Conservation (phyloP, 2,113 vertebrate species). For the Etheostoma spectabile region DNA sequence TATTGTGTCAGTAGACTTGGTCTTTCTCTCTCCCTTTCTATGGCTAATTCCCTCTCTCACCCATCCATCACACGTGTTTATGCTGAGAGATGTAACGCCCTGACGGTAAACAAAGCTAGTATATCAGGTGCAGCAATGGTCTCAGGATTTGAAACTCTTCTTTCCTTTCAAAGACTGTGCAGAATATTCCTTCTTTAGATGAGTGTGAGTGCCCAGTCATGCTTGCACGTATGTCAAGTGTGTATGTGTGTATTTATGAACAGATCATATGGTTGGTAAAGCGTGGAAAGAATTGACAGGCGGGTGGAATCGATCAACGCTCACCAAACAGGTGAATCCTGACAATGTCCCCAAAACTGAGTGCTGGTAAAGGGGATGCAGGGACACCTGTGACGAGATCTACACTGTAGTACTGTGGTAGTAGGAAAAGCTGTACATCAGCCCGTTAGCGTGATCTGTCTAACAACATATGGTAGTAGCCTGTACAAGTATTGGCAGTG, state of each 20-base stretch:
- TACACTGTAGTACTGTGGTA: neutral
- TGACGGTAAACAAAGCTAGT: conserved; percentile 32
- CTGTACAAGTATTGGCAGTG: no score
- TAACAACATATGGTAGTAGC: no score
- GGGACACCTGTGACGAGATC: conserved; percentile 21
- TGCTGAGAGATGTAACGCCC: neutral
- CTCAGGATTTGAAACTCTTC: conserved; percentile 6
- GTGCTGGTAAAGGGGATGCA: conserved; percentile 4
- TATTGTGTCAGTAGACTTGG: no score
- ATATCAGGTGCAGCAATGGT: conserved; percentile 9
- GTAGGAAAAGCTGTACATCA: neutral
- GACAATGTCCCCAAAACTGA: conserved; percentile 51
- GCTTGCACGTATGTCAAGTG: conserved; percentile 44
- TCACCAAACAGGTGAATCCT: conserved; percentile 63
- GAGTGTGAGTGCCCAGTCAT: conserved; percentile 30
- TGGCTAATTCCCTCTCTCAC: neutral
- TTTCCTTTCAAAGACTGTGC: conserved; percentile 12
- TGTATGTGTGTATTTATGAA: conserved; percentile 55
- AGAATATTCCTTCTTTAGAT: conserved; percentile 17
- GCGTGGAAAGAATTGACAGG: conserved; percentile 72
- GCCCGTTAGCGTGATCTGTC: no score
- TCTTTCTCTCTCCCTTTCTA: neutral
- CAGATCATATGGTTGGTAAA: conserved; percentile 85
- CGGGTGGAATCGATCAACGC: conserved; percentile 73
- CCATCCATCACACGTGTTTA: conserved; percentile 28